Evolutionary conservation across 2,797 vertebrate genomes (phyloP).

Genomic region (Sebastes hopkinsi): DNA sequence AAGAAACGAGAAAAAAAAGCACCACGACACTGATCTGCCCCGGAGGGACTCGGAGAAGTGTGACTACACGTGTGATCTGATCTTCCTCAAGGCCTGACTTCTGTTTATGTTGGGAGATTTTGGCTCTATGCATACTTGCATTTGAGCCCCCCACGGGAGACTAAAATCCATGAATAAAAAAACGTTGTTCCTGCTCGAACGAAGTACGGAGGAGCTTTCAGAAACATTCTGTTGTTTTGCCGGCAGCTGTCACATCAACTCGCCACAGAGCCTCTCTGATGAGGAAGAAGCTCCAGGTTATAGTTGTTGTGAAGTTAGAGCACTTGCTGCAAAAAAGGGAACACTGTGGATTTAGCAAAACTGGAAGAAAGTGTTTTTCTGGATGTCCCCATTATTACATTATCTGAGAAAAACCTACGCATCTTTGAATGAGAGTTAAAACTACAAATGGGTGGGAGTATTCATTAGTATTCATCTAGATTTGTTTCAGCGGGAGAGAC

Average conservation of each 20-base stretch:
- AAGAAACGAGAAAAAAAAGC: background rate
- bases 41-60: slow-evolving; percentile 1
- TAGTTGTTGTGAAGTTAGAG: background rate
- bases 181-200: background rate
- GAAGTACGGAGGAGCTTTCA: background rate
- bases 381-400: background rate
- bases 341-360: slow-evolving; percentile 8
- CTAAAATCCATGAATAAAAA: slow-evolving; percentile 24
- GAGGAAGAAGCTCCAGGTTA: slow-evolving; percentile 25
- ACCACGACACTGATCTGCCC: background rate
- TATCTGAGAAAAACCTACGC: background rate
- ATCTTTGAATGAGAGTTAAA: background rate
- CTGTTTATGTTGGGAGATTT: slow-evolving; percentile 28
- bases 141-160: background rate
- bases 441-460: background rate
- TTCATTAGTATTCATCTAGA: background rate
- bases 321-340: background rate
- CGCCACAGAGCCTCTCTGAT: slow-evolving; percentile 7
- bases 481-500: background rate
- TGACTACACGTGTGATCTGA: slow-evolving; percentile 14
- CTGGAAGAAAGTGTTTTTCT: background rate
- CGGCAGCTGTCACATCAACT: slow-evolving; percentile 39
- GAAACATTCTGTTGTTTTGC: slow-evolving; percentile 14
- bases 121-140: background rate
- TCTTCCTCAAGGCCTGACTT: slow-evolving; percentile 4